Conservation (phyloP, 2,797 vertebrate species). For the Galagoides demidoff region DNA sequence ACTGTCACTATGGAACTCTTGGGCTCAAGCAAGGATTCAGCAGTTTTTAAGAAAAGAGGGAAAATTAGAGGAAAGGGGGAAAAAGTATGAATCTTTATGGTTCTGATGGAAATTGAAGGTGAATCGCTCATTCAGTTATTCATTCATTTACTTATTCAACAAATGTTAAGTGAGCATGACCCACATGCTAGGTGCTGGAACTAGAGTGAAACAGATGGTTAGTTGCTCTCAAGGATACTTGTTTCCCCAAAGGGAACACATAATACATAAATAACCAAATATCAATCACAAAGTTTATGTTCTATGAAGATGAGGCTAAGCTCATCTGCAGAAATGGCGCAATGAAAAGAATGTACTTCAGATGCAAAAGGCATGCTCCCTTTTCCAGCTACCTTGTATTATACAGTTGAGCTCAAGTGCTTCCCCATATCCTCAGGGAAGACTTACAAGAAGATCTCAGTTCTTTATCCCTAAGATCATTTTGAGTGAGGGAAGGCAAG, state of each 20-base stretch:
- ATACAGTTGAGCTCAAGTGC: too few species aligned
- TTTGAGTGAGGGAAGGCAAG: background rate
- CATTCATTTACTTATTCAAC: background rate
- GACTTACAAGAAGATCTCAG: too few species aligned
- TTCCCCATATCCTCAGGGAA: background rate
- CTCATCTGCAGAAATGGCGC: background rate
- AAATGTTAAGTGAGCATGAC: background rate
- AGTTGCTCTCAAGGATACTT: background rate
- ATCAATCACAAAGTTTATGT: fast-evolving
- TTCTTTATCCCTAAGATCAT: background rate
- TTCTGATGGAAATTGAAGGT: background rate
- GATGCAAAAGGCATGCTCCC: background rate
- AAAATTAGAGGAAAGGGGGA: background rate
- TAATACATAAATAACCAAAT: background rate
- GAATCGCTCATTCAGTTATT: background rate
- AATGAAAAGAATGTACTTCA: background rate
- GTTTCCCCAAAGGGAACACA: background rate
- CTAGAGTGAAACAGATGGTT: background rate
- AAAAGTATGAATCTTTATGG: background rate
- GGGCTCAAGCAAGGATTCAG: background rate
- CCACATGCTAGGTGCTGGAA: background rate
- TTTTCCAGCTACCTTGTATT: background rate
- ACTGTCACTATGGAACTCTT: background rate
- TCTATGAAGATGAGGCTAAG: background rate
- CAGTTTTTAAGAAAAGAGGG: background rate